Percentiles rank a stretch among this genome's conserved stretches.
phyloP scores from a whole-genome alignment of 2,113 vertebrate species.

The Eupsittula cactorum region DNA sequence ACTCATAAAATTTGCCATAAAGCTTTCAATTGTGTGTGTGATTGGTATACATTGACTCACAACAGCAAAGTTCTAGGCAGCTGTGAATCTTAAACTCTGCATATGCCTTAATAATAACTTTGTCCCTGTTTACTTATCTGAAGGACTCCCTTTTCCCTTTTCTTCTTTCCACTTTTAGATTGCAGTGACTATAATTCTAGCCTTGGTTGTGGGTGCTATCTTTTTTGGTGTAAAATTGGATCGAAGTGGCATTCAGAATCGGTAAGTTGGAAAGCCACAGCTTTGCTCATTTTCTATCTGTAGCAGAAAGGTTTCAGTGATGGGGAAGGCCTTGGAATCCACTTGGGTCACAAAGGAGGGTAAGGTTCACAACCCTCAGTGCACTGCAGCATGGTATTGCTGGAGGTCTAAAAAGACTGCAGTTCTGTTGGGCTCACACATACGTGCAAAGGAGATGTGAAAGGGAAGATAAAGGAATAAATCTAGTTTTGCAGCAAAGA shows the following conservation, averaged over 20 bases:
- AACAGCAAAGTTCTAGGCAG: neutral
- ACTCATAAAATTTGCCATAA: neutral
- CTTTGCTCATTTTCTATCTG: neutral
- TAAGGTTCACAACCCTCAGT: neutral
- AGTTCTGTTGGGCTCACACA: neutral
- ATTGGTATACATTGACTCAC: neutral
- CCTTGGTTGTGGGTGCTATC: conserved; percentile 69
- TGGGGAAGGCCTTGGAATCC: neutral
- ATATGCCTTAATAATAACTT: neutral
- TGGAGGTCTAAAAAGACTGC: neutral
- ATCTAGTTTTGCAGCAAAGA: neutral
- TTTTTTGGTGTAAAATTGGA: conserved; percentile 65
- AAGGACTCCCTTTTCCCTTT: neutral
- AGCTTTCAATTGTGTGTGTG: neutral
- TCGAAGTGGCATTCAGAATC: conserved; percentile 68
- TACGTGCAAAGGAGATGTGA: neutral
- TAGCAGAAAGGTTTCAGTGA: neutral
- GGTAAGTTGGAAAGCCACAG: conserved; percentile 30
- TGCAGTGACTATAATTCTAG: conserved; percentile 33
- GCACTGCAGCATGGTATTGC: neutral
- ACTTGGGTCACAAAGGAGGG: neutral
- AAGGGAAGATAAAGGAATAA: neutral
- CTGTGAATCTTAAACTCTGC: neutral
- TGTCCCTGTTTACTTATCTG: neutral
- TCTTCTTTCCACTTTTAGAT: conserved; percentile 39